These are phyloP conservation scores for Carposina sasakii DNA, from an alignment of 1,140 invertebrate species.

Conservation along the genomic window DNA sequence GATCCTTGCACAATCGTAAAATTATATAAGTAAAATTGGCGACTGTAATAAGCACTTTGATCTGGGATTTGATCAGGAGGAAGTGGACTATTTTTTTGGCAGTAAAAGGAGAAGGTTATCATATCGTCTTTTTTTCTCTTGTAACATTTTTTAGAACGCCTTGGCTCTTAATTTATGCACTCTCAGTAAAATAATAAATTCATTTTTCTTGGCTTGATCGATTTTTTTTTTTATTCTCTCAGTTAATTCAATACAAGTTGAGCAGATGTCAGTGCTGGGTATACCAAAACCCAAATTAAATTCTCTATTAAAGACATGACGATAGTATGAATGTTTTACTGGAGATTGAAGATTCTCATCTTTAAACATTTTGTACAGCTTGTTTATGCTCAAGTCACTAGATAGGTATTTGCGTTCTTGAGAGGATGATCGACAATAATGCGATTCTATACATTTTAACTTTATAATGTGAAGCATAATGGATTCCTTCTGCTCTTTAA, in stretches of 20 bases:
- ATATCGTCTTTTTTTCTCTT: slow-evolving; percentile 22
- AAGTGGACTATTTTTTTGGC: slow-evolving; percentile 25
- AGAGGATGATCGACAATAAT: slow-evolving; percentile 25
- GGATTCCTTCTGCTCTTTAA: slow-evolving; percentile 23
- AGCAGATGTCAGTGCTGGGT: too few relatives aligned
- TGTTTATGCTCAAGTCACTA: slow-evolving; percentile 24
- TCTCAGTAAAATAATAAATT: slow-evolving; percentile 16
- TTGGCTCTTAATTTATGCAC: slow-evolving; percentile 33
- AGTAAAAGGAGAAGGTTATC: slow-evolving; percentile 28
- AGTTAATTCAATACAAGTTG: too few relatives aligned
- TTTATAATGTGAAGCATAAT: slow-evolving; percentile 21
- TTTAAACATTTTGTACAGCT: slow-evolving; percentile 23
- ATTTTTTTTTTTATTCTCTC: slow-evolving; percentile 23
- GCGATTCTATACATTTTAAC: slow-evolving; percentile 24
- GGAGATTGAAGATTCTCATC: slow-evolving; percentile 11
- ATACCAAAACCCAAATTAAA: slow-evolving; percentile 19
- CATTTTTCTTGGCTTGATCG: slow-evolving; percentile 9
- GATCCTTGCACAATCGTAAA: slow-evolving; percentile 21
- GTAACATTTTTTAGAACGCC: slow-evolving; percentile 28
- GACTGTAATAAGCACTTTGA: slow-evolving; percentile 24
- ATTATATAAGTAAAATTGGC: slow-evolving; percentile 30
- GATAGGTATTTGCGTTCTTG: slow-evolving; percentile 20
- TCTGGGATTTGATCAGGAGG: slow-evolving; percentile 28
- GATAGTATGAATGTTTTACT: too few relatives aligned
- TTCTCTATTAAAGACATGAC: slow-evolving; percentile 17